These are phyloP conservation scores for Catocala fraxini DNA, from an alignment of 2,888 invertebrate species.

Conservation along the genomic window DNA sequence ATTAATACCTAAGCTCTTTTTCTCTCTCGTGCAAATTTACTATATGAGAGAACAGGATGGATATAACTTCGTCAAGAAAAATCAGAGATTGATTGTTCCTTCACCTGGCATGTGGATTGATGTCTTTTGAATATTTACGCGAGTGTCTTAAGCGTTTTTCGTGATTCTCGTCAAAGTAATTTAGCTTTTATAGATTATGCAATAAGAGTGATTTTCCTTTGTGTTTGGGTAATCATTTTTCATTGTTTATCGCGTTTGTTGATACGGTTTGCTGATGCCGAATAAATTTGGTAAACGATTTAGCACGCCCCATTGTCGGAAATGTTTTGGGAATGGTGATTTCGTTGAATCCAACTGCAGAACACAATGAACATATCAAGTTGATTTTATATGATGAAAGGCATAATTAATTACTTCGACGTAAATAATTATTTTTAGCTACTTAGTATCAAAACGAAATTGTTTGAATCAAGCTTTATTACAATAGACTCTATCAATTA, in stretches of 20 bases:
- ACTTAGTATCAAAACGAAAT: no score
- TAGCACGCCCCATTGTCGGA: constrained; percentile 26
- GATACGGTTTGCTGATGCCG: constrained; percentile 47
- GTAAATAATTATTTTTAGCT: no score
- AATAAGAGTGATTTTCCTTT: constrained; percentile 25
- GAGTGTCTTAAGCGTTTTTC: constrained; percentile 42
- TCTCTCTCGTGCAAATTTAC: constrained; percentile 27
- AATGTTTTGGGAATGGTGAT: constrained; percentile 32
- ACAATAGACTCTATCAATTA: no score
- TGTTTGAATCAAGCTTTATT: no score
- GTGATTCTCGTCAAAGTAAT: constrained; percentile 13
- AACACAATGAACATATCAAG: constrained; percentile 1
- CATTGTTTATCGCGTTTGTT: constrained; percentile 47
- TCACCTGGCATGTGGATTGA: constrained; percentile 60
- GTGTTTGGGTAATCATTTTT: constrained; percentile 37
- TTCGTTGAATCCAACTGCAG: constrained; percentile 3
- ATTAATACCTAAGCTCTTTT: constrained; percentile 40
- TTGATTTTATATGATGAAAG: not conserved
- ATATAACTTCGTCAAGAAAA: constrained; percentile 48
- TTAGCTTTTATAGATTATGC: constrained; percentile 19
- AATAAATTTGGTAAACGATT: constrained; percentile 48
- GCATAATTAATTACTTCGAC: no score
- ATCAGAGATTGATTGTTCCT: constrained; percentile 67
- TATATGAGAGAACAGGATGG: constrained; percentile 42
- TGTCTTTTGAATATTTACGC: constrained; percentile 61